Evolutionary conservation across 2,888 invertebrate genomes (phyloP).

Genomic region (Carpatolechia fugitivella): DNA sequence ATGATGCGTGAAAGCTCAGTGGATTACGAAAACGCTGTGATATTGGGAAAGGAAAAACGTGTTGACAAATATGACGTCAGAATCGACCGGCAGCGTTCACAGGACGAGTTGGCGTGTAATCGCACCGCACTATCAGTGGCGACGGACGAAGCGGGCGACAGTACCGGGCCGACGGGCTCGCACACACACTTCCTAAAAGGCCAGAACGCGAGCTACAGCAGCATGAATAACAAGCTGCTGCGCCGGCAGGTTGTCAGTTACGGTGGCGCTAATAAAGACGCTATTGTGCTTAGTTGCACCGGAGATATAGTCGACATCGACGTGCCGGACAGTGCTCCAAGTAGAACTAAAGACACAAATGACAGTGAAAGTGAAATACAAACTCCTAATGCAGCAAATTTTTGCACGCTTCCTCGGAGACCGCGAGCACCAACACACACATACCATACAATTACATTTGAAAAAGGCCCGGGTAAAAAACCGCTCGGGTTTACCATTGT

Average conservation of each 20-base stretch:
- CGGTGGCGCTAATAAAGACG: slow-evolving; percentile 70
- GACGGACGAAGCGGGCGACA: slow-evolving; percentile 64
- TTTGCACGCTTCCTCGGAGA: slow-evolving; percentile 86
- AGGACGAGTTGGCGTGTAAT: slow-evolving; percentile 75
- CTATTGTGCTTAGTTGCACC: slow-evolving; percentile 63
- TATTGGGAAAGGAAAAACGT: slow-evolving; percentile 73
- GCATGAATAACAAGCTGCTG: slow-evolving; percentile 80
- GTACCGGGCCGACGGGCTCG: slow-evolving; percentile 55
- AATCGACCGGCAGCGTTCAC: slow-evolving; percentile 83
- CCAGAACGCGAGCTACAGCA: slow-evolving; percentile 79
- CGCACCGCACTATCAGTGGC: slow-evolving; percentile 68
- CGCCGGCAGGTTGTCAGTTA: slow-evolving; percentile 79
- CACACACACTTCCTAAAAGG: slow-evolving; percentile 82
- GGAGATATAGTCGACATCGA: slow-evolving; percentile 63
- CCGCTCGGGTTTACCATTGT: slow-evolving; percentile 94
- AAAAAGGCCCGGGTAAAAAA: slow-evolving; percentile 90
- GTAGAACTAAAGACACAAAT: slow-evolving; percentile 52
- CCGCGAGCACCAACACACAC: slow-evolving; percentile 84
- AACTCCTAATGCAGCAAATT: slow-evolving; percentile 78
- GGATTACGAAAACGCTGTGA: slow-evolving; percentile 83
- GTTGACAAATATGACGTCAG: slow-evolving; percentile 79
- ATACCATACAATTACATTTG: slow-evolving; percentile 85
- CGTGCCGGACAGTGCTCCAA: slow-evolving; percentile 53
- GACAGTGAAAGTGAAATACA: slow-evolving; percentile 62
- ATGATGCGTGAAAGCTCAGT: slow-evolving; percentile 84